A percentile compares a stretch with the other conserved stretches of the same genome.
Conservation (phyloP, 2,888 invertebrate species). For the Stenotaenia linearis region DNA sequence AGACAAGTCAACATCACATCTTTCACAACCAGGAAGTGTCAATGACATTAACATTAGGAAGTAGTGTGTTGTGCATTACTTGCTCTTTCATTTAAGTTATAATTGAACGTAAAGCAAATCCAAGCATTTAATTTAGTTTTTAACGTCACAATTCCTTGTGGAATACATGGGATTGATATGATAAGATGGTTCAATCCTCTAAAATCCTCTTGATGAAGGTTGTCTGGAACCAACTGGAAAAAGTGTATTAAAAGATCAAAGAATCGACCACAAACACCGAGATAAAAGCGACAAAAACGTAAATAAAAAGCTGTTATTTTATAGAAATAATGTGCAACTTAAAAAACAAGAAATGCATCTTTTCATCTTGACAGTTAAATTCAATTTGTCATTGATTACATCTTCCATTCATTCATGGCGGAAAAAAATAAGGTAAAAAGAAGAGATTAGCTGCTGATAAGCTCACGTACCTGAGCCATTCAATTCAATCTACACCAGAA, state of each 20-base stretch:
- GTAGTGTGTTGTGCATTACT: background rate
- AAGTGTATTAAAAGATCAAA: background rate
- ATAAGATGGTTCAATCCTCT: background rate
- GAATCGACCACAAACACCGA: background rate
- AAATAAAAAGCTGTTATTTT: background rate
- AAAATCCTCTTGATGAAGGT: background rate
- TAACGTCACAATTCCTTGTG: background rate
- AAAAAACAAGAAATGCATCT: too few relatives aligned
- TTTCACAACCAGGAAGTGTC: conserved; percentile 2
- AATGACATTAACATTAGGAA: background rate
- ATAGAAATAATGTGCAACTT: background rate
- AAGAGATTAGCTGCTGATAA: background rate
- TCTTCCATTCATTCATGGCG: background rate
- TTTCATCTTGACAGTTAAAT: background rate
- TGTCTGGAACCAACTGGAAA: background rate
- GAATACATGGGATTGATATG: background rate
- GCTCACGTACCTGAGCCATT: background rate
- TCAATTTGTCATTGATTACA: background rate
- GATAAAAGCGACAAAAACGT: background rate
- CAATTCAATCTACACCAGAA: background rate
- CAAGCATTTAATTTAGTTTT: background rate
- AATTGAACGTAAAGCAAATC: background rate
- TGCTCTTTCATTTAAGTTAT: background rate
- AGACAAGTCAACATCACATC: background rate
- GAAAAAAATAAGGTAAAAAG: too few relatives aligned